Evolutionary conservation across 2,888 invertebrate genomes (phyloP).

Genomic region (Zeuzera pyrina): DNA sequence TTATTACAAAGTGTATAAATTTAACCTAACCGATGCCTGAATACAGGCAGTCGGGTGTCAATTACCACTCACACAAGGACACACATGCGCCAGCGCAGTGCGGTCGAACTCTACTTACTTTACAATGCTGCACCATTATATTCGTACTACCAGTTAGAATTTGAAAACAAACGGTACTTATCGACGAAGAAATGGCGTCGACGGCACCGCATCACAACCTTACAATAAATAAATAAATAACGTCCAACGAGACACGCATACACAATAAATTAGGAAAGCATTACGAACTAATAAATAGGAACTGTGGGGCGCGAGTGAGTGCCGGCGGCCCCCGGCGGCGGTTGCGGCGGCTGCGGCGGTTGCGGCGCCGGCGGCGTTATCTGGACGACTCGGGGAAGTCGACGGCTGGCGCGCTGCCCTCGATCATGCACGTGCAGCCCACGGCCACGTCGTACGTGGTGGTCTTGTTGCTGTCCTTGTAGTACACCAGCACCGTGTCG

Average conservation of each 20-base stretch:
- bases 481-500: constrained; percentile 52
- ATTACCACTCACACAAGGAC: neutral
- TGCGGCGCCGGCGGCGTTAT: constrained; percentile 12
- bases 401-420: constrained; percentile 23
- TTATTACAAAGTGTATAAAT: too few species aligned
- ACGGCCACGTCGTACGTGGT: constrained; percentile 37
- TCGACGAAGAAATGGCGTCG: constrained; percentile 1
- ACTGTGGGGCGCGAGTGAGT: constrained; percentile 5
- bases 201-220: constrained; percentile 11
- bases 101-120: neutral
- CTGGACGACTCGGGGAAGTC: constrained; percentile 14
- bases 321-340: constrained; percentile 2
- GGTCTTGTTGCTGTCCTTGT: constrained; percentile 21
- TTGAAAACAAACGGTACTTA: too few species aligned
- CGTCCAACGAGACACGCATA: constrained; percentile 6
- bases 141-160: too few species aligned
- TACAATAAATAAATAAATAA: constrained; percentile 8
- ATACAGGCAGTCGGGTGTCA: constrained; percentile 15
- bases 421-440: constrained; percentile 58
- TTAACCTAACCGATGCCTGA: constrained; percentile 17
- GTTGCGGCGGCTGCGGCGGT: constrained; percentile 2
- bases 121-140: too few species aligned
- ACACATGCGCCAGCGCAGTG: neutral
- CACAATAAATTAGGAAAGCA: constrained; percentile 2
- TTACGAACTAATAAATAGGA: neutral